Evolutionary conservation across 2,113 vertebrate genomes (phyloP), one percentile per base, ranked within the genome.

Genomic region (Silurus asotus): DNA sequence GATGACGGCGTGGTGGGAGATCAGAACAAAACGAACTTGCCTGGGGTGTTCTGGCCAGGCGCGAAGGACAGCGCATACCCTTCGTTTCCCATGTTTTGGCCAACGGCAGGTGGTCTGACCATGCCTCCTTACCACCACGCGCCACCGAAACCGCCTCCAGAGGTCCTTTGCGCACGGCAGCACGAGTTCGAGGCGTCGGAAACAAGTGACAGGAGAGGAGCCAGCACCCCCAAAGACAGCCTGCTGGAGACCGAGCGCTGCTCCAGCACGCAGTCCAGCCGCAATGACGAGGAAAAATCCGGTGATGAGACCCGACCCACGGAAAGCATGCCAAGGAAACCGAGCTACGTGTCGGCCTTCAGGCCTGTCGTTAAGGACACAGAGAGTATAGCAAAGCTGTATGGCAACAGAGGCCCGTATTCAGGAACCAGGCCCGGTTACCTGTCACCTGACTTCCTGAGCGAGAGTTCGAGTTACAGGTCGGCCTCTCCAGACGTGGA

Each of bases 11-110:
- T 95, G 81, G 94, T 70, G 5, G 77, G 92, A 15, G 94, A 95
- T 82, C 95, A 94, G 9, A 94, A 91, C 81, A 95, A 95, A 88
- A 87, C 92, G 7, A 92, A 91, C 51, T 89, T 90, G 76, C 94
- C 92, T 37, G 94, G 90, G 1, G 95, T 93, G 77, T 95, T 96
- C 93, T 91, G 96, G 96, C 83, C 95, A 0, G 91, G 93, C 75
- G 93, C 96, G 78, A 96, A 96, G 90, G 90, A 94, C 92, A 95
- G 93, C 0, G 95, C 97, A 53, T 98, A 98, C 53, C 97, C 96
- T 19, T 94, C 97, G 10, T 98, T 98, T 89, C 97, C 97, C 3
- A 94, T 99, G 91, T 99, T 99, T 92, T 99, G 97, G 97, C 97
- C 97, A 23, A 93, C 96, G 0, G 94, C 96, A 0, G 96, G 96